These are phyloP conservation scores for Takifugu bimaculatus DNA, from an alignment of 2,113 vertebrate species.

Conservation along the genomic window DNA sequence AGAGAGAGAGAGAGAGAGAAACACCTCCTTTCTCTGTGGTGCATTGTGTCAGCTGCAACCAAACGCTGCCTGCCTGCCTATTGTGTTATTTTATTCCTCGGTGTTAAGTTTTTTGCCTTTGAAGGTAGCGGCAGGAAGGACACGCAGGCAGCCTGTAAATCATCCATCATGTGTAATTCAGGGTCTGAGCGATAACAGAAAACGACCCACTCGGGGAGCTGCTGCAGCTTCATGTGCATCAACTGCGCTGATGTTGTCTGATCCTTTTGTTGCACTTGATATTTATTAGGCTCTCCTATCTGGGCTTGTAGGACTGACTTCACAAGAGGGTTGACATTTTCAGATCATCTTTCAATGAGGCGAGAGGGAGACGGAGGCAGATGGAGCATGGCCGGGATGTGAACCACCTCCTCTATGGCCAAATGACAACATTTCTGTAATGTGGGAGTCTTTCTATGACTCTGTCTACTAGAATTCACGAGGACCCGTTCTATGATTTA, in stretches of 20 bases:
- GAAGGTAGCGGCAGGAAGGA: no score
- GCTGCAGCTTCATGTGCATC: constrained; percentile 17
- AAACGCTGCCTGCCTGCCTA: background rate
- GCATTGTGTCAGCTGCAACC: constrained; percentile 41
- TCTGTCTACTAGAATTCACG: background rate
- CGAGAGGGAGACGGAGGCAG: background rate
- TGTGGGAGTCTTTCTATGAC: no score
- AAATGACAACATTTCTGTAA: no score
- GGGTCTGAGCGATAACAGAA: no score
- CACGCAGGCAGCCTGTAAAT: no score
- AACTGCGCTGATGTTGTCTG: constrained; percentile 18
- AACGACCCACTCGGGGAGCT: no score
- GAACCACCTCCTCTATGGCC: no score
- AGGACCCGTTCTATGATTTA: constrained; percentile 42
- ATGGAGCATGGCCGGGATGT: background rate
- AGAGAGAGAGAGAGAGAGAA: constrained; percentile 28
- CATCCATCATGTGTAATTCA: no score
- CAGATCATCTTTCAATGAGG: constrained; percentile 8
- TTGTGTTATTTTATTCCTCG: no score
- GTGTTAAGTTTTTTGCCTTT: background rate
- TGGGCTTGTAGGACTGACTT: constrained; percentile 29
- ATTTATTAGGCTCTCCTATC: constrained; percentile 40
- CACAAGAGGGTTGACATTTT: constrained; percentile 53
- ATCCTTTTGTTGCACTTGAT: constrained; percentile 26
- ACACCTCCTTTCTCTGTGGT: constrained; percentile 45